Evolutionary conservation across 2,113 vertebrate genomes (phyloP), one percentile per base, ranked within the genome.

Genomic region (Gila orcuttii): DNA sequence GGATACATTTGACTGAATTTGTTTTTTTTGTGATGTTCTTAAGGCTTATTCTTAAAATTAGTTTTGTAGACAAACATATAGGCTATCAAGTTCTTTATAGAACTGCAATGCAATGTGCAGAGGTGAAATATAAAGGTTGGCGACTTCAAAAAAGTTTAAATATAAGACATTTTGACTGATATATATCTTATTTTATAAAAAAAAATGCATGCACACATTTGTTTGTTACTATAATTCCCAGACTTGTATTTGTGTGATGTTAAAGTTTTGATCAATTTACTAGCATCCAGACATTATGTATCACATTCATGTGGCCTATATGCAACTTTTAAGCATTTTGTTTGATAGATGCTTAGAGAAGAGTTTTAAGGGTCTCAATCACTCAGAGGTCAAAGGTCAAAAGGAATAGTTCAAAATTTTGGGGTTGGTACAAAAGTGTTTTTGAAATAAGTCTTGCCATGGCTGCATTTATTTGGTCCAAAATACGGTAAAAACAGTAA

Each of bases 361-460:
- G 33, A 21, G 52, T 33, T 36, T 17, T 10, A 69, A 23, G 0
- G 6, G 4, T 59, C 4, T 39, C 36, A 36, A 79, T 39, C 21
- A 78, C 28, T 33, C 31, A 45, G 55, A 62, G 77, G 77, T 79
- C 77, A 79, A 79, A 79, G 77, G 77, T 79, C 36, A 79, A 39
- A 33, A 12, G n/a, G n/a, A 13, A 64, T 25, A 4, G 0, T 28
- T 13, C n/a, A 13, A 64, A 64, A 28, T 0, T 28, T 28, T 64
- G 60, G 60, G 1, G 11, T 64, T 1, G 4, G 21, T 23, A 71
- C 10, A 42, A 23, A 12, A 57, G 17, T 10, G 3, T 39, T 69
- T 23, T 71, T 39, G 3, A 10, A 31, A 59, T 1, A 21, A 4
- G 4, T 39, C 21, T 73, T 2, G 6, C 68, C 68, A 21, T 36